Conservation (phyloP, 2,797 vertebrate genomes). For the Molossus molossus region DNA sequence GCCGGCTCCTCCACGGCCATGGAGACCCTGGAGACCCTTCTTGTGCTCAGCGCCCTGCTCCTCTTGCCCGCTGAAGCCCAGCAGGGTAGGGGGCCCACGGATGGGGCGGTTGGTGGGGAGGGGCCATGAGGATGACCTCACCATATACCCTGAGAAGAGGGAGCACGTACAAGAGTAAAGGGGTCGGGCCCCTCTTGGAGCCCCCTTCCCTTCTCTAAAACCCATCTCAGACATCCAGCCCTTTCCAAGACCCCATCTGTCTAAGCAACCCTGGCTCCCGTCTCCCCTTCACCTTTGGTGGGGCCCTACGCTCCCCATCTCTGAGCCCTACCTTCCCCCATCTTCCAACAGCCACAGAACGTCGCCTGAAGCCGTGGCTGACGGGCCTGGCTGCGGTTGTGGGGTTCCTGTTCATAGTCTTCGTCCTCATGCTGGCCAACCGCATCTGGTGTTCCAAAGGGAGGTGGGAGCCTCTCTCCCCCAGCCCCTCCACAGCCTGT, state of each 20-base stretch:
- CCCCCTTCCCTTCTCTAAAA: not conserved
- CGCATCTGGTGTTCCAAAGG: slow-evolving; percentile 89
- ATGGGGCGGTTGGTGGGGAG: not conserved
- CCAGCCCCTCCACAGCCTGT: not conserved
- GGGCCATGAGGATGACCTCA: not conserved
- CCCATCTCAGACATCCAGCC: not conserved
- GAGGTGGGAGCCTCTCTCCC: slow-evolving; percentile 88
- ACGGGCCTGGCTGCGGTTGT: slow-evolving; percentile 91
- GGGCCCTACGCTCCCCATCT: not conserved
- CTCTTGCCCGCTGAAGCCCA: slow-evolving; percentile 42
- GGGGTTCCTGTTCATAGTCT: slow-evolving; percentile 93
- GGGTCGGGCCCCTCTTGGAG: not conserved
- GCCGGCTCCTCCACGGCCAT: not conserved
- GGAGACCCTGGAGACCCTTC: slow-evolving; percentile 13
- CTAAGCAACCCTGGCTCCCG: not conserved
- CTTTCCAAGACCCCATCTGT: not conserved
- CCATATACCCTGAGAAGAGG: not conserved
- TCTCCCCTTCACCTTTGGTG: not conserved
- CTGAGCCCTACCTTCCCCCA: not conserved
- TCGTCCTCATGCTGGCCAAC: slow-evolving; percentile 89
- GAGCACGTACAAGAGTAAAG: not conserved
- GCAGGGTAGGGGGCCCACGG: slow-evolving; percentile 62
- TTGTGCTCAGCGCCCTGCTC: slow-evolving; percentile 8
- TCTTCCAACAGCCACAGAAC: not conserved
- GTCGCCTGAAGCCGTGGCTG: slow-evolving; percentile 92